A percentile compares a stretch with the other conserved stretches of the same genome.
Conservation (phyloP, 2,888 invertebrate species). For the Myopa testacea region DNA sequence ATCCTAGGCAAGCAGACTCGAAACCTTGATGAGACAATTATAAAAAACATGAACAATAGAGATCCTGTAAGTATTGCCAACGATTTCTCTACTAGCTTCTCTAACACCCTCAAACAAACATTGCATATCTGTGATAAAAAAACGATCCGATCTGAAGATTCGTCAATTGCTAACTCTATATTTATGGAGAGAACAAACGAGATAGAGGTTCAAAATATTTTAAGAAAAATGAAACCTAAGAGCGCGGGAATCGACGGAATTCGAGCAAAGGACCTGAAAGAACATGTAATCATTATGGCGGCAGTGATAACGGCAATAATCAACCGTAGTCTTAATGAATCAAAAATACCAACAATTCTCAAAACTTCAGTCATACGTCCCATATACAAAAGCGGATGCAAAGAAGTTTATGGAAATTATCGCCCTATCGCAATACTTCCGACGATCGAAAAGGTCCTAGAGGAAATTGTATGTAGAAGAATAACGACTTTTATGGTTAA, state of each 20-base stretch:
- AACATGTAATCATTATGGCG: background rate
- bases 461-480: slow-evolving; percentile 10
- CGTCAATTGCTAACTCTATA: no score
- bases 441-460: background rate
- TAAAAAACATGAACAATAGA: no score
- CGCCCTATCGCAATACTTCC: background rate
- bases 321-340: background rate
- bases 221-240: no score
- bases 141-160: no score
- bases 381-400: slow-evolving; percentile 15
- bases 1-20: no score
- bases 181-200: slow-evolving; percentile 15
- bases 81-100: no score
- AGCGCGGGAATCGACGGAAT: background rate
- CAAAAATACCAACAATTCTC: background rate
- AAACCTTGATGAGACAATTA: no score
- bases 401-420: background rate
- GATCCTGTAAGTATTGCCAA: no score
- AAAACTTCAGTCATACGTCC: slow-evolving; percentile 24
- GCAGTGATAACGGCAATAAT: slow-evolving; percentile 9
- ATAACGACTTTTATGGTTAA: background rate
- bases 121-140: no score
- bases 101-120: no score
- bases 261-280: slow-evolving; percentile 30
- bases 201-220: background rate